phyloP scores from a whole-genome alignment of 2,797 vertebrate genomes.

The Sebastes vulpes region DNA sequence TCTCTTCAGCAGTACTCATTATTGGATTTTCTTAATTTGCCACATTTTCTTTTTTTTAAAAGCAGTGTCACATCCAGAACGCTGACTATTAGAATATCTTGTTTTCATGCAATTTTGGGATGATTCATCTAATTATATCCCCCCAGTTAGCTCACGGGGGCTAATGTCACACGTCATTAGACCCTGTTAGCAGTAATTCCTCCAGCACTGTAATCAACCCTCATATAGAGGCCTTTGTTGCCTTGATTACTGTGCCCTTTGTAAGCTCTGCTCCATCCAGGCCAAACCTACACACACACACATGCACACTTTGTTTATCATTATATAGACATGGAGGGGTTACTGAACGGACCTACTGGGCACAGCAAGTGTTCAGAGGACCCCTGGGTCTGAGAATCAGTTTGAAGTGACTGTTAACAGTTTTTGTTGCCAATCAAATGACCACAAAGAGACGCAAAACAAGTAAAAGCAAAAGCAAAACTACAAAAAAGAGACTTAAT shows the following conservation, averaged over 20 bases:
- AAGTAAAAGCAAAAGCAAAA: background rate
- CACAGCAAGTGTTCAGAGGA: background rate
- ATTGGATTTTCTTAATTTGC: slow-evolving; percentile 12
- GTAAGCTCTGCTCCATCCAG: slow-evolving; percentile 5
- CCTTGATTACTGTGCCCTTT: slow-evolving; percentile 49
- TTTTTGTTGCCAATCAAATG: background rate
- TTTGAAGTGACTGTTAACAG: background rate
- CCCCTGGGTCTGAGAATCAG: background rate
- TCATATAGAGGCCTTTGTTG: slow-evolving; percentile 32
- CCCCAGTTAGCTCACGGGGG: slow-evolving; percentile 63
- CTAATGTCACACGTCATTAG: slow-evolving; percentile 71
- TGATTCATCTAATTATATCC: slow-evolving; percentile 73
- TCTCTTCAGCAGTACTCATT: background rate
- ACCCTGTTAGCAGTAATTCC: slow-evolving; percentile 47
- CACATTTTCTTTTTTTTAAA: background rate
- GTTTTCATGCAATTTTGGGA: slow-evolving; percentile 41
- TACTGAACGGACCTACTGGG: background rate
- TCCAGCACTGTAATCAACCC: slow-evolving; percentile 60
- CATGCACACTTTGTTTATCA: background rate
- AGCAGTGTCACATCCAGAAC: background rate
- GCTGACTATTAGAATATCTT: slow-evolving; percentile 39
- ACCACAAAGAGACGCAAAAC: background rate
- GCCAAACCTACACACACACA: background rate
- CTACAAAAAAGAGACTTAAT: background rate
- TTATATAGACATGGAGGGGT: background rate